Evolutionary conservation across 2,113 vertebrate genomes (phyloP).

Genomic region (Ameiurus melas): DNA sequence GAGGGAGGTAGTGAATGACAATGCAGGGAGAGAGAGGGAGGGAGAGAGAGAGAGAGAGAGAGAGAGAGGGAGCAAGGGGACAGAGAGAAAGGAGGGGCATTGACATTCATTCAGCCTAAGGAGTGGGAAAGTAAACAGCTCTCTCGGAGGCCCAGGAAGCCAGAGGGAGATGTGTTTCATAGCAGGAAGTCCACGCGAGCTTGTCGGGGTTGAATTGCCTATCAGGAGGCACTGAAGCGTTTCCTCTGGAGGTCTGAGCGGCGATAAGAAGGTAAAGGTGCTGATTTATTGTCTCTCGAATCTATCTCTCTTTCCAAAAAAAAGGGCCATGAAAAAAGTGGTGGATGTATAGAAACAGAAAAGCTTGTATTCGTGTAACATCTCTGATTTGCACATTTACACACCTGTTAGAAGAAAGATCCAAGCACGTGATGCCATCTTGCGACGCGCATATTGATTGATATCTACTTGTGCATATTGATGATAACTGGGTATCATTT

Average conservation of each 20-base stretch:
- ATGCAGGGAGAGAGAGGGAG: slow-evolving; percentile 39
- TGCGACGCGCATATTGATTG: too few species aligned
- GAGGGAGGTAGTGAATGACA: slow-evolving; percentile 36
- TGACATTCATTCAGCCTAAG: slow-evolving; percentile 55
- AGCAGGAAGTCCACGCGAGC: slow-evolving; percentile 59
- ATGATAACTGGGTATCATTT: background rate
- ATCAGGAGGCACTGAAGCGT: slow-evolving; percentile 63
- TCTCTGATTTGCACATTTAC: background rate
- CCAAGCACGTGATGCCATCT: background rate
- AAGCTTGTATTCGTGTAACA: background rate
- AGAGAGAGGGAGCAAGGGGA: slow-evolving; percentile 49
- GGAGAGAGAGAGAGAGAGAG: slow-evolving; percentile 48
- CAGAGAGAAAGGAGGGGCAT: slow-evolving; percentile 54
- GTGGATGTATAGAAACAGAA: background rate
- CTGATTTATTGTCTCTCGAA: slow-evolving; percentile 50
- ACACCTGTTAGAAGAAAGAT: background rate
- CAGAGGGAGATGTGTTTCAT: slow-evolving; percentile 56
- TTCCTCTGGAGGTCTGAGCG: slow-evolving; percentile 60
- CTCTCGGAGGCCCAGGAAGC: slow-evolving; percentile 52
- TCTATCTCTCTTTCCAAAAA: slow-evolving; percentile 57
- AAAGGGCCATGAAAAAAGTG: slow-evolving; percentile 52
- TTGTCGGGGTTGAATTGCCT: slow-evolving; percentile 63
- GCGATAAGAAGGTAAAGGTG: slow-evolving; percentile 68
- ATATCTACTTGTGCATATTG: background rate
- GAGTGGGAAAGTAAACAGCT: slow-evolving; percentile 72